Evolutionary conservation across 2,888 invertebrate species (phyloP).

Genomic region (Abscondita cerata): DNA sequence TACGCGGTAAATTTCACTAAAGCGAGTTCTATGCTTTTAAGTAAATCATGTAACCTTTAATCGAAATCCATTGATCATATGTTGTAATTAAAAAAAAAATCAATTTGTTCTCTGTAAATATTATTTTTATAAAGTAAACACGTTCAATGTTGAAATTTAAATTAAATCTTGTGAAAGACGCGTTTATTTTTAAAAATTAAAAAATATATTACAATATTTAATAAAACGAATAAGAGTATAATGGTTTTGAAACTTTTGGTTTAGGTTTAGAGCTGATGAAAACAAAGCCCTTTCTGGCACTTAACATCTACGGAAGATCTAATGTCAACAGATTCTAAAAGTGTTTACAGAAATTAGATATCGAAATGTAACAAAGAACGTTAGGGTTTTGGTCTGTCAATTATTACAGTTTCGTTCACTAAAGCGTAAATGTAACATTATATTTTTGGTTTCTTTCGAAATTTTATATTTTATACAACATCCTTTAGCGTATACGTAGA

Average conservation of each 20-base stretch:
- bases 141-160: too few species aligned
- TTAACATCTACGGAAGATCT: slow-evolving; percentile 16
- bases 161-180: too few species aligned
- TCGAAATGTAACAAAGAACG: slow-evolving; percentile 18
- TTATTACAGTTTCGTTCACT: background rate
- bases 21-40: too few species aligned
- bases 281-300: slow-evolving; percentile 14
- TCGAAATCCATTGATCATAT: too few species aligned
- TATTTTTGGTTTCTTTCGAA: background rate
- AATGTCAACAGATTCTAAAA: slow-evolving; percentile 22
- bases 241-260: background rate
- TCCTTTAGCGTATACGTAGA: background rate
- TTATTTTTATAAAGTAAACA: too few species aligned
- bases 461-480: too few species aligned
- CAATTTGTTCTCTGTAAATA: too few species aligned
- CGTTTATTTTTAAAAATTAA: too few species aligned
- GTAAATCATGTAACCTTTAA: too few species aligned
- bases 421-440: slow-evolving; percentile 9
- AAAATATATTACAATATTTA: too few species aligned
- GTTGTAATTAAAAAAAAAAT: too few species aligned
- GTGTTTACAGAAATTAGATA: slow-evolving; percentile 27
- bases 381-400: background rate
- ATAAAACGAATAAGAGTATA: background rate
- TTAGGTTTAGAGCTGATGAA: slow-evolving; percentile 6
- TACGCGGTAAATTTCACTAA: too few species aligned